Evolutionary conservation across 1,140 invertebrate genomes (phyloP).

Genomic region (Hypothenemus hampei): DNA sequence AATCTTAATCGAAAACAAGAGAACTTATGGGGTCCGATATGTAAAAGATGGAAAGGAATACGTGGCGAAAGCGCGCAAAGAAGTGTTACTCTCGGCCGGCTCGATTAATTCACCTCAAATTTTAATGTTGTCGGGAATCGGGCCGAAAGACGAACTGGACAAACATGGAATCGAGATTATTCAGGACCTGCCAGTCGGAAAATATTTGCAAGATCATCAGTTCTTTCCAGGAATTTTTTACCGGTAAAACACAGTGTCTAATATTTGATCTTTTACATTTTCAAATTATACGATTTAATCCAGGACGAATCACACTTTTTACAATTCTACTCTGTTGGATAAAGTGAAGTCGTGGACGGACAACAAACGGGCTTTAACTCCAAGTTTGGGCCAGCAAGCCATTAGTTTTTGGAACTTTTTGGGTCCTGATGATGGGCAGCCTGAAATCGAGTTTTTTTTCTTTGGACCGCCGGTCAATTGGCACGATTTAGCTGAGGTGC

Average conservation of each 20-base stretch:
- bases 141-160: constrained; percentile 56
- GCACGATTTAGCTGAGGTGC: constrained; percentile 51
- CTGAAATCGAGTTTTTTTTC: constrained; percentile 48
- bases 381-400: constrained; percentile 7
- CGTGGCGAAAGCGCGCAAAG: constrained; percentile 52
- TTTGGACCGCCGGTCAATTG: constrained; percentile 36
- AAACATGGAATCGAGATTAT: constrained; percentile 55
- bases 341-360: constrained; percentile 6
- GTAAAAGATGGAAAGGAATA: constrained; percentile 47
- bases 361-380: constrained; percentile 6
- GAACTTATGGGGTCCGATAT: constrained; percentile 65
- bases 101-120: constrained; percentile 66
- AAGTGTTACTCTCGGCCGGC: constrained; percentile 68
- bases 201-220: constrained; percentile 74
- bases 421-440: constrained; percentile 35
- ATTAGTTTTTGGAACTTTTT: constrained; percentile 34
- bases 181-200: constrained; percentile 60
- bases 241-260: constrained; percentile 23
- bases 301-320: constrained; percentile 7
- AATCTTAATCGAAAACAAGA: constrained; percentile 67
- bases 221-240: constrained; percentile 54
- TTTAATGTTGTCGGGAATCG: constrained; percentile 71
- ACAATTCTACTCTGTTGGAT: constrained; percentile 1
- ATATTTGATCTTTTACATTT: not conserved
- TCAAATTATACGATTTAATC: constrained; percentile 1